Percentiles rank a stretch among this genome's conserved stretches.
phyloP scores from a whole-genome alignment of 2,888 invertebrate species.

The Flexamia atlantica region DNA sequence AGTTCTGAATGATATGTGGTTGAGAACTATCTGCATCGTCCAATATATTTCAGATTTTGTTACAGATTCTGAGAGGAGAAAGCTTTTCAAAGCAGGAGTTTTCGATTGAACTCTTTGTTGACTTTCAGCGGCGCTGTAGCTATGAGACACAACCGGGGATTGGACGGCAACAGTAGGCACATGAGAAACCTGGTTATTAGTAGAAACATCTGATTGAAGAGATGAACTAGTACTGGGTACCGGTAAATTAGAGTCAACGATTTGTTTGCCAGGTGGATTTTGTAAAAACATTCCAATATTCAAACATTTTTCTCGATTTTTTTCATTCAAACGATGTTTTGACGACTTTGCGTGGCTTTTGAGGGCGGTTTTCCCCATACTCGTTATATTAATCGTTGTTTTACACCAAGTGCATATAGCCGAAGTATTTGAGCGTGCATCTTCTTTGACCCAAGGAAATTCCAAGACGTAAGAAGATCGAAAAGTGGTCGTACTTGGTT shows the following conservation, averaged over 20 bases:
- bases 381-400: constrained; percentile 6
- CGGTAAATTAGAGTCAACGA: no score
- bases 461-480: neutral
- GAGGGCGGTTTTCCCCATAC: neutral
- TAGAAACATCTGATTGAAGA: no score
- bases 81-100: neutral
- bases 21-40: no score
- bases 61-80: neutral
- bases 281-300: constrained; percentile 15
- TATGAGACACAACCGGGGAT: no score
- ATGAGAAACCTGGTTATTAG: no score
- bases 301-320: neutral
- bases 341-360: neutral
- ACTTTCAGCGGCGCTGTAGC: no score
- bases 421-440: neutral
- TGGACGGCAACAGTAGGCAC: no score
- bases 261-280: neutral
- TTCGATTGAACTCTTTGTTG: no score
- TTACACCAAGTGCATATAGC: constrained; percentile 12
- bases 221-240: no score
- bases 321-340: neutral
- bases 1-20: no score
- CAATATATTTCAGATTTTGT: no score
- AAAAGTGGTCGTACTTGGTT: constrained; percentile 9
- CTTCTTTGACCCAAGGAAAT: constrained; percentile 27